A percentile compares a stretch with the other conserved stretches of the same genome.
Evolutionary conservation across 2,113 vertebrate species (phyloP).

Genomic region (Nerophis ophidion): DNA sequence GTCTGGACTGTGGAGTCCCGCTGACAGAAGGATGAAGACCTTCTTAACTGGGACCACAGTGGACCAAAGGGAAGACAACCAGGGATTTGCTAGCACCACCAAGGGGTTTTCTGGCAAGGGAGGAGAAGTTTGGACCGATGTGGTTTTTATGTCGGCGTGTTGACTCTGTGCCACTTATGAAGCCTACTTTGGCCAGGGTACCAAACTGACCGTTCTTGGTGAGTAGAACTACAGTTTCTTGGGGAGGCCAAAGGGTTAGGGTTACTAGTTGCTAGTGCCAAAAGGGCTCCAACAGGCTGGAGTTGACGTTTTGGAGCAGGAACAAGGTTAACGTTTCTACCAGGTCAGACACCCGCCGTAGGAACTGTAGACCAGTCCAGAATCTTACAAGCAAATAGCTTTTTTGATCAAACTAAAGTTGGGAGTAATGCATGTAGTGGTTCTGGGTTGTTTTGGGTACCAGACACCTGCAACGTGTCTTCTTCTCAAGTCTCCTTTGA

Average conservation of each 20-base stretch:
- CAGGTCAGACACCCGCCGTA: slow-evolving; percentile 61
- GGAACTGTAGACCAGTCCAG: background rate
- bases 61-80: slow-evolving; percentile 10
- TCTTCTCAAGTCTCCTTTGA: slow-evolving; percentile 58
- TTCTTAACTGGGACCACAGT: slow-evolving; percentile 47
- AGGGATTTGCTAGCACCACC: too few relatives aligned
- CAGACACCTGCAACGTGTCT: background rate
- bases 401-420: background rate
- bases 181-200: slow-evolving; percentile 62
- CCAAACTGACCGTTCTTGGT: slow-evolving; percentile 23
- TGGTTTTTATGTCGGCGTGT: slow-evolving; percentile 21
- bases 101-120: too few relatives aligned
- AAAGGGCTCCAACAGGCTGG: background rate
- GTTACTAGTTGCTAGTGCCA: too few relatives aligned
- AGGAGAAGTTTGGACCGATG: slow-evolving; percentile 44
- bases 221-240: background rate
- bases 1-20: slow-evolving; percentile 40
- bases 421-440: background rate
- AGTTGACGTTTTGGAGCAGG: slow-evolving; percentile 23
- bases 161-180: slow-evolving; percentile 40
- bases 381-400: background rate
- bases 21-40: slow-evolving; percentile 44
- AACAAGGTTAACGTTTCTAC: slow-evolving; percentile 12
- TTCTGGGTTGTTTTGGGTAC: background rate
- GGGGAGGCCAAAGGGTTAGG: too few relatives aligned